These are phyloP conservation scores for Lophotis ruficrista DNA, from an alignment of 2,113 vertebrate species.

Conservation along the genomic window DNA sequence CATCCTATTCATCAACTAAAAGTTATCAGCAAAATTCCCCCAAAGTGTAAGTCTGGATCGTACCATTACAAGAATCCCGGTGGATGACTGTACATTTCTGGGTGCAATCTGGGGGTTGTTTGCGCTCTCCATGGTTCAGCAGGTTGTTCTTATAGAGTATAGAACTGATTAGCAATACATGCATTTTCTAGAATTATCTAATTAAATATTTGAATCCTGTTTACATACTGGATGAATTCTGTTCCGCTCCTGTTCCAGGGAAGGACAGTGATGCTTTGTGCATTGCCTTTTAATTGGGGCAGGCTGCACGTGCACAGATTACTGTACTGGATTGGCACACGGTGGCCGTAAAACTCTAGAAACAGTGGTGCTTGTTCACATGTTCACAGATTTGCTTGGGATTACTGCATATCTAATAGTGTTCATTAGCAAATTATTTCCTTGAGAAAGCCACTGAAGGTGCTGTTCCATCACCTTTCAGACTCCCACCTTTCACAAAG, in stretches of 20 bases:
- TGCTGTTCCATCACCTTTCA: neutral
- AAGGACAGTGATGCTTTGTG: neutral
- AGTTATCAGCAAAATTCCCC: neutral
- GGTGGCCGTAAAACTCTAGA: neutral
- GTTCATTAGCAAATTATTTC: neutral
- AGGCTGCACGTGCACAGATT: neutral
- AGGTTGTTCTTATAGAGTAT: neutral
- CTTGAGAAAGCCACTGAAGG: neutral
- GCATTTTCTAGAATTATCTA: neutral
- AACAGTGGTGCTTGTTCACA: neutral
- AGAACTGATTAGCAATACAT: neutral
- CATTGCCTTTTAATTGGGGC: neutral
- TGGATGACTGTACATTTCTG: neutral
- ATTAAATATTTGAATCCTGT: neutral
- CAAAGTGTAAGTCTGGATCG: neutral
- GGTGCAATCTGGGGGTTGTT: neutral
- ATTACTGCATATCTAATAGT: neutral
- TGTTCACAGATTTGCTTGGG: neutral
- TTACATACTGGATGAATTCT: neutral
- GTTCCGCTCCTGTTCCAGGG: neutral
- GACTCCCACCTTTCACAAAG: neutral
- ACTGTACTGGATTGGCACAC: fast-evolving
- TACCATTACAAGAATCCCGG: neutral
- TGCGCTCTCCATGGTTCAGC: neutral
- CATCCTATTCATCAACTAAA: neutral